Percentiles rank a stretch among this genome's conserved stretches.
Conservation (phyloP, 2,888 invertebrate species). For the Epirrhoe alternata region DNA sequence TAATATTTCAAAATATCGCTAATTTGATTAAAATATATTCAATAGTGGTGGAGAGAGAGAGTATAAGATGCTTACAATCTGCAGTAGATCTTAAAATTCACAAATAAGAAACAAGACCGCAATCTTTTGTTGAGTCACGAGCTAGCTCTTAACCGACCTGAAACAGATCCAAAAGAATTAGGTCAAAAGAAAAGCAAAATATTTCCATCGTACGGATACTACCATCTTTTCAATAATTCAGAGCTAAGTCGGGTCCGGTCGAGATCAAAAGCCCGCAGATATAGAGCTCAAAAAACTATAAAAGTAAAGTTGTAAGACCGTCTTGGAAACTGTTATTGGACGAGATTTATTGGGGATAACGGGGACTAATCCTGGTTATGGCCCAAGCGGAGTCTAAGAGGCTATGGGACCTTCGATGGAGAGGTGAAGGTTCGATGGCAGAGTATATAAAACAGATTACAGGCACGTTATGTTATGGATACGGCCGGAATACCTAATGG, state of each 20-base stretch:
- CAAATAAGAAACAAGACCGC: slow-evolving; percentile 25
- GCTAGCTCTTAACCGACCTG: slow-evolving; percentile 7
- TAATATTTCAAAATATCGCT: not conserved
- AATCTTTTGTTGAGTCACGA: slow-evolving; percentile 23
- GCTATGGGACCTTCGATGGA: slow-evolving; percentile 39
- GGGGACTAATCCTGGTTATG: slow-evolving; percentile 47
- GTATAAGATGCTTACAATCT: not conserved
- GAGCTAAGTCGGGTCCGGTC: slow-evolving; percentile 38
- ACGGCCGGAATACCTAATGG: slow-evolving; percentile 45
- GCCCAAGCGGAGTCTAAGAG: slow-evolving; percentile 45
- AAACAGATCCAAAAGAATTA: slow-evolving; percentile 24
- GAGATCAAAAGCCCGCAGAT: slow-evolving; percentile 47
- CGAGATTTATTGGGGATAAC: slow-evolving; percentile 53
- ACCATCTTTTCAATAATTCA: slow-evolving; percentile 45
- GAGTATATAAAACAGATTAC: slow-evolving; percentile 47
- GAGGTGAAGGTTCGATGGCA: slow-evolving; percentile 43
- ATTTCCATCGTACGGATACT: slow-evolving; percentile 32
- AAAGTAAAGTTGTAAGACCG: slow-evolving; percentile 50
- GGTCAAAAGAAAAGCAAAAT: slow-evolving; percentile 33
- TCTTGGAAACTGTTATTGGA: slow-evolving; percentile 53
- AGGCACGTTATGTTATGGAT: slow-evolving; percentile 43
- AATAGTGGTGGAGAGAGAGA: not conserved
- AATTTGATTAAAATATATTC: not conserved
- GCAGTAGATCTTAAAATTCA: slow-evolving; percentile 3
- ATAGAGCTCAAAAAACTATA: slow-evolving; percentile 54